These are phyloP conservation scores for Drosophila pseudotakahashii DNA, from an alignment of 2,888 invertebrate species.

Conservation along the genomic window DNA sequence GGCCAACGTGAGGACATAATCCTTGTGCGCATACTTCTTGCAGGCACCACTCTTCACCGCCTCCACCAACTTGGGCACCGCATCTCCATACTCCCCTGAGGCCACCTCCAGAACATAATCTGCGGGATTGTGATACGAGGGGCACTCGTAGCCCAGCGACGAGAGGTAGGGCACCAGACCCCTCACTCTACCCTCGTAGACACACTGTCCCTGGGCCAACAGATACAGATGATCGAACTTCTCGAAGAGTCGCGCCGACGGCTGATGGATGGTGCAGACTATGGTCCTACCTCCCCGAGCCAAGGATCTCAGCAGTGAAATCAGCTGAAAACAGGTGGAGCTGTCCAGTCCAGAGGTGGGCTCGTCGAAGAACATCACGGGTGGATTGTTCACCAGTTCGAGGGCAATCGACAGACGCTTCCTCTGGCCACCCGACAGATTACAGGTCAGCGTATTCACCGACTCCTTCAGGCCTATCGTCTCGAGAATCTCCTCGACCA, in stretches of 20 bases:
- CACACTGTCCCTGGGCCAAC: slow-evolving; percentile 95
- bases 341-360: slow-evolving; percentile 97
- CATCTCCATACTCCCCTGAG: slow-evolving; percentile 96
- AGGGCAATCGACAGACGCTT: slow-evolving; percentile 95
- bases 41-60: slow-evolving; percentile 93
- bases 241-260: slow-evolving; percentile 96
- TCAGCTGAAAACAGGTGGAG: slow-evolving; percentile 96
- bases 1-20: slow-evolving; percentile 73
- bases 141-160: slow-evolving; percentile 93
- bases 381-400: slow-evolving; percentile 97
- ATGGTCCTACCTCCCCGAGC: slow-evolving; percentile 95
- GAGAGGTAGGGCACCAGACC: slow-evolving; percentile 95
- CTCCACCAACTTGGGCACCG: slow-evolving; percentile 92
- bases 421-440: slow-evolving; percentile 95
- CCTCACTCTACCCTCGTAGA: slow-evolving; percentile 93
- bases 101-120: slow-evolving; percentile 99
- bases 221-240: slow-evolving; percentile 97
- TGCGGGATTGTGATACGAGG: slow-evolving; percentile 98
- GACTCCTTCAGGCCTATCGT: slow-evolving; percentile 92
- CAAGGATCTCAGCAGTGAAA: slow-evolving; percentile 93
- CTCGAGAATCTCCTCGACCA: slow-evolving; percentile 94
- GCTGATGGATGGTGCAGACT: slow-evolving; percentile 98
- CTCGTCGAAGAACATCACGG: slow-evolving; percentile 98
- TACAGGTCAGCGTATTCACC: slow-evolving; percentile 90
- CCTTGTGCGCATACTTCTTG: slow-evolving; percentile 85